Evolutionary conservation across 2,113 vertebrate species (phyloP).

Genomic region (Acrocephalus kingi): DNA sequence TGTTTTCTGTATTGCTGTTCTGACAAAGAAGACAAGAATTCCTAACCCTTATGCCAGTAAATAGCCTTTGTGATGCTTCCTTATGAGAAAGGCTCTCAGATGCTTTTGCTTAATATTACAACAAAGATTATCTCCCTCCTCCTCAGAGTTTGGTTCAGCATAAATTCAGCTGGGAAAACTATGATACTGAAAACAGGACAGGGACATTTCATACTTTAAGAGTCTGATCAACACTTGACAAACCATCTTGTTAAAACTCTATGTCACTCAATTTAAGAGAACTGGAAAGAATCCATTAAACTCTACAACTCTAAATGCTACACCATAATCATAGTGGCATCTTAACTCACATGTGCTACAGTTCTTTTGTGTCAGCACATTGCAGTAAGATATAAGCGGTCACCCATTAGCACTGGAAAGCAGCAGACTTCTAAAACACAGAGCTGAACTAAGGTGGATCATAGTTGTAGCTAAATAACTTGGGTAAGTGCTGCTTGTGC

Average conservation of each 20-base stretch:
- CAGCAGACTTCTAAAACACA: not conserved
- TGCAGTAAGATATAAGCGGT: not conserved
- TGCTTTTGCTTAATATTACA: not conserved
- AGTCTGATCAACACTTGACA: not conserved
- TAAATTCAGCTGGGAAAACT: not conserved
- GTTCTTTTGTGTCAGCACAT: not conserved
- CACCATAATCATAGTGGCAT: not conserved
- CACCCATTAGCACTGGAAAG: not conserved
- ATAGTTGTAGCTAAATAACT: not conserved
- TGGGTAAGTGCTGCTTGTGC: not conserved
- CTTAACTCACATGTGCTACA: accelerated
- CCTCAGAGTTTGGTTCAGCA: not conserved
- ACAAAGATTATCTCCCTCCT: not conserved
- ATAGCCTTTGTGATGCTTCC: not conserved
- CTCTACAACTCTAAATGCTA: not conserved
- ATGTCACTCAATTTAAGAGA: not conserved
- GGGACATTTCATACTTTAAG: not conserved
- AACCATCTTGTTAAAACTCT: not conserved
- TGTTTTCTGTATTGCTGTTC: not conserved
- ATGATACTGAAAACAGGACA: not conserved
- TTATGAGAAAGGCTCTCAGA: not conserved
- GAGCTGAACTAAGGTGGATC: not conserved
- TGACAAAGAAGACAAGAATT: not conserved
- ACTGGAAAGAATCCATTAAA: not conserved
- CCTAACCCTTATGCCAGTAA: not conserved